Base-by-base conservation (phyloP, 2,888 invertebrate genomes). In the Agrotis exclamationis region DNA sequence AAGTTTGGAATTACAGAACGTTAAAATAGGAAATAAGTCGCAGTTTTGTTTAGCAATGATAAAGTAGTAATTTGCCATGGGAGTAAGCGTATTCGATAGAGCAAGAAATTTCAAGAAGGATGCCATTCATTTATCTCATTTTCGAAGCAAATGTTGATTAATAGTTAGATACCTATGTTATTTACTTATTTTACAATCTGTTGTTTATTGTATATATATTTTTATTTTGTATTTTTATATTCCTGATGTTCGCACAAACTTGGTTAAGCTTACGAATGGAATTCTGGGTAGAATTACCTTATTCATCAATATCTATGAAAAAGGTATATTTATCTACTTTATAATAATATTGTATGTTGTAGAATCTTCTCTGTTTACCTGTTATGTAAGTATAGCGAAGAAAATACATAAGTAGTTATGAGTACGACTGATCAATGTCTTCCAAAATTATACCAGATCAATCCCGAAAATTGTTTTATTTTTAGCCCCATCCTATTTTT, bases 341-440 rank as follows among this genome's bases (percentile, higher is more conserved):
- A 24, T 54, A 54, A 3, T 24, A 7, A 18, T 54, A 16, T n/a
- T 28, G 39, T n/a, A 14, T 50, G 45, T 11, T 20, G 2, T n/a
- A 50, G 47, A 5, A 64, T 24, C 13, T 50, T 62, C 6, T 24
- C 39, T 39, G 39, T 39, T 44, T 24, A 33, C n/a, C 28, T 47
- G 45, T 63, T 57, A 53, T 58, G 58, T n/a, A n/a, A n/a, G n/a
- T 74, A 48, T 51, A 66, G 22, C 63, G 45, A 57, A 50, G 22
- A 57, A n/a, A 72, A 67, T 58, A 39, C 39, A 39, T 11, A 9
- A 39, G 39, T 39, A 77, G 47, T 56, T 44, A 54, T 14, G 48
- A 65, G 66, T 76, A 70, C 51, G 83, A 66, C 80, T 84, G 74
- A 86, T 79, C 72, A 57, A 82, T 80, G 87, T 87, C 87, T 87